Evolutionary conservation across 2,113 vertebrate genomes (phyloP).

Genomic region (Leptosomus discolor): DNA sequence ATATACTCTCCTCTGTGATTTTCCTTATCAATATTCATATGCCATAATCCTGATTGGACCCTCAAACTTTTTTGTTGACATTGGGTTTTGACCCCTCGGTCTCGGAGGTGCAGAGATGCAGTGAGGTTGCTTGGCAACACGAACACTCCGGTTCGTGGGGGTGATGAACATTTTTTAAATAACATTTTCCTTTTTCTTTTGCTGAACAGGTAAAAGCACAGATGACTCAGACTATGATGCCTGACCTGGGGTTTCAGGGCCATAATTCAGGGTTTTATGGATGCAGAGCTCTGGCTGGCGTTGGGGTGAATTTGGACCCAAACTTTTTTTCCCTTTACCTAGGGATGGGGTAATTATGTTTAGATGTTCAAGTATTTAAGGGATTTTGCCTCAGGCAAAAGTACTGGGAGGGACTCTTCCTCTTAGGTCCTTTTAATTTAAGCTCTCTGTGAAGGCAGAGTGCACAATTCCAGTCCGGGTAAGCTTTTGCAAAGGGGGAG

Average conservation of each 20-base stretch:
- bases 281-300: background rate
- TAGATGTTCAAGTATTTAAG: background rate
- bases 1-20: background rate
- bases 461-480: accelerated
- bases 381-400: background rate
- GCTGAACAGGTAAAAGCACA: background rate
- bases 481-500: background rate
- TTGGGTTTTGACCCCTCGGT: background rate
- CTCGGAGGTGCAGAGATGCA: background rate
- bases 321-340: background rate
- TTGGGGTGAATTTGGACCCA: background rate
- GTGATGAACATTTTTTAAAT: background rate
- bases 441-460: background rate
- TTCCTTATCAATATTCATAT: background rate
- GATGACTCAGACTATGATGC: background rate
- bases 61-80: conserved; percentile 8
- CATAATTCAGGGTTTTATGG: background rate
- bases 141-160: background rate
- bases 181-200: background rate
- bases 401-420: background rate
- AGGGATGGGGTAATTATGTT: background rate
- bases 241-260: background rate
- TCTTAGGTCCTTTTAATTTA: background rate
- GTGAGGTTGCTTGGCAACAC: background rate
- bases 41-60: background rate